Base-by-base conservation (phyloP, 2,797 vertebrate species). In the Craterocephalus amniculus region DNA sequence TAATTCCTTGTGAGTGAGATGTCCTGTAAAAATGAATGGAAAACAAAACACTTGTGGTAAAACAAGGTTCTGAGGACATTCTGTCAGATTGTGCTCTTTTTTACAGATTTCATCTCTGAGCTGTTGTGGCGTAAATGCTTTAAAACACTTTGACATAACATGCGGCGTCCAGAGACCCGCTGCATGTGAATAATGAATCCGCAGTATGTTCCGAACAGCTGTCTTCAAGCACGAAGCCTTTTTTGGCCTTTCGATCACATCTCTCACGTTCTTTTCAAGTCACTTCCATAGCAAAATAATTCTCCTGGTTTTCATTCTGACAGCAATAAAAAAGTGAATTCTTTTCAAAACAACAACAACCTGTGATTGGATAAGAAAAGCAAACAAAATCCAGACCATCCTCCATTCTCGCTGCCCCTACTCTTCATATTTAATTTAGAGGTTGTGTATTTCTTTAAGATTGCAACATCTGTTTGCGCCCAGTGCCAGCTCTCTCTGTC, bases 391-490 rank as follows among this genome's bases (percentile, higher is more conserved):
- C 78, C 32, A 67, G 74, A 62, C 59, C 58, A 51, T 62, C 70
- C 73, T 78, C 72, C 75, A 67, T 80, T 84, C 72, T 72, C 74
- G 67, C 67, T 59, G 81, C 76, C 88, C 83, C 80, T 66, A 54
- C 86, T 79, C 80, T 81, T 93, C 90, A 94, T 94, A 89, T 94
- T 94, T 94, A 90, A 93, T 94, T 94, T 89, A 94, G 85, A 74
- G 76, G 81, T 81, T 89, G 91, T 89, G 89, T 88, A 90, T 94
- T 94, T 94, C 92, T 94, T 93, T 91, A 92, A 90, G 93, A 94
- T 94, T 92, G 91, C 91, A 93, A 93, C 94, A 95, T 95, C 93
- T 94, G 94, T 90, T 93, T 88, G 90, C 88, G 93, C 90, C 89
- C 89, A 85, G 89, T 87, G 92, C 89, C 91, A 91, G 86, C 83